These are phyloP conservation scores for Adineta ricciae DNA, from an alignment of 2,888 invertebrate genomes.

Conservation along the genomic window DNA sequence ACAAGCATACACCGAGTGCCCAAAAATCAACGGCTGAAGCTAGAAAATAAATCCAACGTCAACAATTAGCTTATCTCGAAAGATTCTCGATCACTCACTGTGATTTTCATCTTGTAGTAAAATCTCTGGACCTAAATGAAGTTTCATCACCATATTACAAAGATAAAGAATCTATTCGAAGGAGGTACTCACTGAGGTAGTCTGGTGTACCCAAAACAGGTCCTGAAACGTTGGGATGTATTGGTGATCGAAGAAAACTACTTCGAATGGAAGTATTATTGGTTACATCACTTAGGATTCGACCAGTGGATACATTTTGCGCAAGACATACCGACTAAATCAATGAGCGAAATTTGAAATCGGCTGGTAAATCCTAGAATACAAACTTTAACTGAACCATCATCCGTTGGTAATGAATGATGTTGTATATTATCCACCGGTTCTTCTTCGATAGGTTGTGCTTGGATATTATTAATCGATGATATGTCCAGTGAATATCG, in stretches of 20 bases:
- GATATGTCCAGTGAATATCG: conserved; percentile 1
- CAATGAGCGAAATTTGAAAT: neutral
- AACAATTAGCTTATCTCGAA: neutral
- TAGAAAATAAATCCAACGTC: neutral
- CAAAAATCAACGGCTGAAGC: conserved; percentile 80
- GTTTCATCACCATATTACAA: neutral
- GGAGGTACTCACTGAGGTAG: conserved; percentile 57
- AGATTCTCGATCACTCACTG: conserved; percentile 19
- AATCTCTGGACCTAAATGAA: conserved; percentile 26
- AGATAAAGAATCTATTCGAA: too few species aligned
- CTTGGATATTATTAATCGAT: neutral
- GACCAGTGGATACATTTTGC: neutral
- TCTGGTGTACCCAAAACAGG: conserved; percentile 86
- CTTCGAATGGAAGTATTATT: neutral
- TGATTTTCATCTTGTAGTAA: conserved; percentile 26
- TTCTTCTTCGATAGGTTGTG: neutral
- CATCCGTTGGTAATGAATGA: neutral
- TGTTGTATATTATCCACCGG: neutral
- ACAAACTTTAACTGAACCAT: neutral
- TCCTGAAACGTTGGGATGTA: conserved; percentile 42
- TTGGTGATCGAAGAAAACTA: neutral
- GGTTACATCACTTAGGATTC: neutral
- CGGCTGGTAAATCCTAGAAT: neutral
- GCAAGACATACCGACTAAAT: neutral
- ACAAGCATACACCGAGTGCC: conserved; percentile 86